A percentile compares a stretch with the other conserved stretches of the same genome.
phyloP scores from a whole-genome alignment of 1,140 invertebrate genomes.

The Drosophila dunni region DNA sequence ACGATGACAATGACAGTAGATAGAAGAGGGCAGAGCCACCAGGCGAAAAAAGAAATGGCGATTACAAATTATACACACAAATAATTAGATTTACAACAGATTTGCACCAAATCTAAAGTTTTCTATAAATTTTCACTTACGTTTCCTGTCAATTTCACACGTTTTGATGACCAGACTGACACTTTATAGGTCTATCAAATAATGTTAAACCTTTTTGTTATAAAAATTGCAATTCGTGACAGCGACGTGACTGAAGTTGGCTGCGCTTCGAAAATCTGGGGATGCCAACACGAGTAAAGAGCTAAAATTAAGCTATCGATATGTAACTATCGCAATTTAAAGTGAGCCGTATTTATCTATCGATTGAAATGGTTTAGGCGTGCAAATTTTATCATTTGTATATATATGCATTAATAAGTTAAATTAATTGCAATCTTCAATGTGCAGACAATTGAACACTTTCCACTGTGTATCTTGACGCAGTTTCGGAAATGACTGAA shows the following conservation, averaged over 20 bases:
- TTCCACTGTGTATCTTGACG: neutral
- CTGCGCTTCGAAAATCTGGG: slow-evolving; percentile 56
- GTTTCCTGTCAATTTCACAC: slow-evolving; percentile 23
- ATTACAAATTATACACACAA: slow-evolving; percentile 41
- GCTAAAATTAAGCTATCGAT: slow-evolving; percentile 10
- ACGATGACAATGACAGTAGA: slow-evolving; percentile 56
- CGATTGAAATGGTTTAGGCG: slow-evolving; percentile 35
- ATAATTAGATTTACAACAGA: slow-evolving; percentile 17
- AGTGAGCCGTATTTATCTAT: slow-evolving; percentile 28
- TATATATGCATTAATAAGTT: slow-evolving; percentile 19
- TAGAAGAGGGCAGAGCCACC: slow-evolving; percentile 51
- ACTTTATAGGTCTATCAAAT: slow-evolving; percentile 51
- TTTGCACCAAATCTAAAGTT: neutral
- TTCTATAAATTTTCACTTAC: slow-evolving; percentile 45
- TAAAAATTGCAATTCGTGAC: slow-evolving; percentile 80
- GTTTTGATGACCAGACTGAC: slow-evolving; percentile 45
- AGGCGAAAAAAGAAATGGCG: slow-evolving; percentile 77
- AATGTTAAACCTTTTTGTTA: slow-evolving; percentile 62
- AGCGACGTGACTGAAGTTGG: slow-evolving; percentile 76
- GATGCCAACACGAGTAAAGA: slow-evolving; percentile 20
- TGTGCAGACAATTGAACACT: neutral
- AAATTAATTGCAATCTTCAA: neutral
- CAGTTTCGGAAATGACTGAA: slow-evolving; percentile 56
- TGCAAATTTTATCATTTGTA: slow-evolving; percentile 38
- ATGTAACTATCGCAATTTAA: slow-evolving; percentile 35